Conservation (phyloP, 2,797 vertebrate species). For the Acrocephalus scirpaceus region DNA sequence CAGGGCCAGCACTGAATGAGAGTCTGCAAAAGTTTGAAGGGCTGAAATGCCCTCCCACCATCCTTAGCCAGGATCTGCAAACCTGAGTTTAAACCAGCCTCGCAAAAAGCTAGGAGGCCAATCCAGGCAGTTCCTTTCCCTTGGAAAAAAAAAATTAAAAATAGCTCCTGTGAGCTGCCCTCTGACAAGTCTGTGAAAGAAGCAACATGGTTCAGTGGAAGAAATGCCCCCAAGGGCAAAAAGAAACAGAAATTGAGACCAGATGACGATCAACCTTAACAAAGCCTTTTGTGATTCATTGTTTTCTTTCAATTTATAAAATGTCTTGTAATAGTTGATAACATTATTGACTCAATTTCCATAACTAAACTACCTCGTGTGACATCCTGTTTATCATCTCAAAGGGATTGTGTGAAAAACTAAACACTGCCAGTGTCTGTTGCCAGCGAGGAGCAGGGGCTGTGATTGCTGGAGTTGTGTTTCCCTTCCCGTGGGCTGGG, state of each 20-base stretch:
- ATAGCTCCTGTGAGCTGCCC: neutral
- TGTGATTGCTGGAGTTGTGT: conserved; percentile 5
- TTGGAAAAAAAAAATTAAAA: neutral
- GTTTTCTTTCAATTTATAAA: conserved; percentile 77
- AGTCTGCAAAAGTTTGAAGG: neutral
- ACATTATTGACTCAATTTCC: conserved; percentile 86
- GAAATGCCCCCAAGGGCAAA: conserved; percentile 41
- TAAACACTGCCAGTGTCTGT: conserved; percentile 66
- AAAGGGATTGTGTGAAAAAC: conserved; percentile 81
- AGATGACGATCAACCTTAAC: conserved; percentile 60
- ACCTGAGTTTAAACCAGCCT: neutral
- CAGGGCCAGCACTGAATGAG: neutral
- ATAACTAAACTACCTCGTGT: conserved; percentile 94
- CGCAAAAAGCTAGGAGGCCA: neutral
- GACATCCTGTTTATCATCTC: conserved; percentile 84
- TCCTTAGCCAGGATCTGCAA: neutral
- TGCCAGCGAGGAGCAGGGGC: neutral
- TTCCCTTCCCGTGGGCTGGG: neutral
- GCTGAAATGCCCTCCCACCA: neutral
- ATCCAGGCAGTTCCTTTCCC: neutral
- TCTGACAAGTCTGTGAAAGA: conserved; percentile 31
- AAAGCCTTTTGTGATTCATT: conserved; percentile 74
- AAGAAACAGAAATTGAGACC: conserved; percentile 63
- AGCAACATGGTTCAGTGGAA: conserved; percentile 17
- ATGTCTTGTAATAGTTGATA: conserved; percentile 84